A percentile compares a stretch with the other conserved stretches of the same genome.
Evolutionary conservation across 2,797 vertebrate genomes (phyloP).

Genomic region (Aulostomus chinensis): DNA sequence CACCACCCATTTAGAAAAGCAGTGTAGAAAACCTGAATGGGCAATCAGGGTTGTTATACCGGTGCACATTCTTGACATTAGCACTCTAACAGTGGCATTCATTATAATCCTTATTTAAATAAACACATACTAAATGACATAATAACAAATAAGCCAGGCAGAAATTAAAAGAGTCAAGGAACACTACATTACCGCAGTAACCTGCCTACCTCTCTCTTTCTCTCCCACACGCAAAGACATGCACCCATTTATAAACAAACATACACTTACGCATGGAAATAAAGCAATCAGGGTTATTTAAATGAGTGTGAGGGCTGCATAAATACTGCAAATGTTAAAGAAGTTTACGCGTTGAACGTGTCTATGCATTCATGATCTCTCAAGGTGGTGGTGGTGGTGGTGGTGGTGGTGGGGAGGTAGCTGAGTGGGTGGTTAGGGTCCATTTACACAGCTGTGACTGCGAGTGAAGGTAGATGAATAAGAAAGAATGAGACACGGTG

Average conservation of each 20-base stretch:
- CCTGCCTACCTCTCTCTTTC: conserved; percentile 30
- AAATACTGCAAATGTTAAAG: conserved; percentile 61
- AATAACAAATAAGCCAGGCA: conserved; percentile 68
- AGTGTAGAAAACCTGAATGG: conserved; percentile 65
- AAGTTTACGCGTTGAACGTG: conserved; percentile 52
- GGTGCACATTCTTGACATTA: conserved; percentile 70
- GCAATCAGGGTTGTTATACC: conserved; percentile 65
- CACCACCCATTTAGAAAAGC: conserved; percentile 56
- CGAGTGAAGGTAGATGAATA: conserved; percentile 18
- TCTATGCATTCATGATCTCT: conserved; percentile 56
- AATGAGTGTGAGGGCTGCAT: conserved; percentile 71
- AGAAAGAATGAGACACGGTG: conserved; percentile 9
- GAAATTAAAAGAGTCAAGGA: conserved; percentile 61
- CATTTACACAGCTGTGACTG: conserved; percentile 40
- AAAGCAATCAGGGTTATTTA: conserved; percentile 78
- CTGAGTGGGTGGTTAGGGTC: conserved; percentile 44
- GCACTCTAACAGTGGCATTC: conserved; percentile 70
- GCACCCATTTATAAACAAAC: neutral
- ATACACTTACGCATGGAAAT: conserved; percentile 42
- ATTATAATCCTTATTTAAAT: conserved; percentile 79
- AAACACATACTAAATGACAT: conserved; percentile 73
- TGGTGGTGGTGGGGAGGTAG: conserved; percentile 8
- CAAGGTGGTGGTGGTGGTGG: conserved; percentile 27
- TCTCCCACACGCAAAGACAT: conserved; percentile 26
- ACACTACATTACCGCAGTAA: conserved; percentile 48